phyloP scores from a whole-genome alignment of 2,888 invertebrate species.

The Desoria tigrina region DNA sequence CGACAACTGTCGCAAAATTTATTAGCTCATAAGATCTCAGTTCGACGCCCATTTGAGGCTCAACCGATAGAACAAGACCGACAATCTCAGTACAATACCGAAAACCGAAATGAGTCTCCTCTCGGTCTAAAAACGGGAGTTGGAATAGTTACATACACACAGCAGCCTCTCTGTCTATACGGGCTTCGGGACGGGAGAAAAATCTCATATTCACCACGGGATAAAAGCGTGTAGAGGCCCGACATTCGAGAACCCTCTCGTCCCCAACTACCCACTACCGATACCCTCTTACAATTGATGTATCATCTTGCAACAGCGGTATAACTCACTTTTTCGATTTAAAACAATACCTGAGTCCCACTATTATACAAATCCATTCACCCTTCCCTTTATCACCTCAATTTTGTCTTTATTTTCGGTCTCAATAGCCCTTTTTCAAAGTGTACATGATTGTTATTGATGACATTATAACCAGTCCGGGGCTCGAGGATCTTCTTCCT shows the following conservation, averaged over 20 bases:
- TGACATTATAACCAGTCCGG: conserved; percentile 16
- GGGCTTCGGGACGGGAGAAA: conserved; percentile 15
- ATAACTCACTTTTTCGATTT: conserved; percentile 49
- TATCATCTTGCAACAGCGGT: conserved; percentile 25
- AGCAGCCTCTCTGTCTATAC: conserved; percentile 5
- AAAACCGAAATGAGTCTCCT: conserved; percentile 38
- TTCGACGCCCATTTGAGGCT: conserved; percentile 53
- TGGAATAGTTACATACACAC: background rate
- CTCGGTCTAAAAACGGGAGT: conserved; percentile 10
- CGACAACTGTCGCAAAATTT: conserved; percentile 55
- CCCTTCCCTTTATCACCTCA: conserved; percentile 21
- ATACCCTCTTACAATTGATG: conserved; percentile 27
- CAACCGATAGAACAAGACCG: conserved; percentile 41
- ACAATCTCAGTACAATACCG: conserved; percentile 40
- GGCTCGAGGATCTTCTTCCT: background rate
- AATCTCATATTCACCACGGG: conserved; percentile 9
- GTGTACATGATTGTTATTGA: conserved; percentile 23
- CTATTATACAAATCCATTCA: conserved; percentile 40
- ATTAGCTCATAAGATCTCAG: conserved; percentile 55
- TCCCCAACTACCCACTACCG: background rate
- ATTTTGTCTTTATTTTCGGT: conserved; percentile 22
- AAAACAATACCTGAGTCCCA: conserved; percentile 43
- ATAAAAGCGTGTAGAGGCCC: background rate
- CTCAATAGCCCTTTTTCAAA: background rate
- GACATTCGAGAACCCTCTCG: too few relatives aligned